These are phyloP conservation scores for Acrocera orbiculus DNA, from an alignment of 2,888 invertebrate species.

Conservation along the genomic window DNA sequence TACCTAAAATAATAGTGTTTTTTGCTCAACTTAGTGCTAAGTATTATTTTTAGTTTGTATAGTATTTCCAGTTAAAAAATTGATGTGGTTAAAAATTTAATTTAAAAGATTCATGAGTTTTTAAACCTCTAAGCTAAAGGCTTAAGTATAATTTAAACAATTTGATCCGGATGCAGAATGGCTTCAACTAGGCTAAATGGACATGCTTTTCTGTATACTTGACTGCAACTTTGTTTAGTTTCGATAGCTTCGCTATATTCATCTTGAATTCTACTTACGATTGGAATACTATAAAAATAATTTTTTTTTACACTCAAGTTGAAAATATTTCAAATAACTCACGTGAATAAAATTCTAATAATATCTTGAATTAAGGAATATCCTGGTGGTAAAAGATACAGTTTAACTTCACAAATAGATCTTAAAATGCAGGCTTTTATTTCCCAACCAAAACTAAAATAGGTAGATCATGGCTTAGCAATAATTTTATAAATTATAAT, in stretches of 20 bases:
- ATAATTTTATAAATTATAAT: too few species aligned
- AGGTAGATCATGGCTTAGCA: too few species aligned
- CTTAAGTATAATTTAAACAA: too few species aligned
- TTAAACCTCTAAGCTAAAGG: too few species aligned
- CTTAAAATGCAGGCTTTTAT: constrained; percentile 38
- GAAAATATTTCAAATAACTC: constrained; percentile 15
- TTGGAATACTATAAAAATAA: constrained; percentile 19
- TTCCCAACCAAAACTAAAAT: constrained; percentile 21
- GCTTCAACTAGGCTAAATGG: constrained; percentile 19
- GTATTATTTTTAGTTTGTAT: too few species aligned
- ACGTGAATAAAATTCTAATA: constrained; percentile 46
- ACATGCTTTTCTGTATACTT: constrained; percentile 16
- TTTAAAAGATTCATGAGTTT: too few species aligned
- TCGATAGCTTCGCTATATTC: constrained; percentile 22
- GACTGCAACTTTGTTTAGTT: constrained; percentile 17
- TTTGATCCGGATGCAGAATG: background rate
- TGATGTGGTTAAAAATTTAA: too few species aligned
- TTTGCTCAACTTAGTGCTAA: too few species aligned
- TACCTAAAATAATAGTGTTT: too few species aligned
- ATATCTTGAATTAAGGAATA: constrained; percentile 50
- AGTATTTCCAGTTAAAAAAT: too few species aligned
- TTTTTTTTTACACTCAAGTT: background rate
- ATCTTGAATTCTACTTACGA: constrained; percentile 20
- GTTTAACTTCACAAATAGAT: constrained; percentile 48
- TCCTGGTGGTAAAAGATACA: constrained; percentile 40